These are phyloP conservation scores for Cyprinella venusta DNA, from an alignment of 2,797 vertebrate genomes.

Conservation along the genomic window DNA sequence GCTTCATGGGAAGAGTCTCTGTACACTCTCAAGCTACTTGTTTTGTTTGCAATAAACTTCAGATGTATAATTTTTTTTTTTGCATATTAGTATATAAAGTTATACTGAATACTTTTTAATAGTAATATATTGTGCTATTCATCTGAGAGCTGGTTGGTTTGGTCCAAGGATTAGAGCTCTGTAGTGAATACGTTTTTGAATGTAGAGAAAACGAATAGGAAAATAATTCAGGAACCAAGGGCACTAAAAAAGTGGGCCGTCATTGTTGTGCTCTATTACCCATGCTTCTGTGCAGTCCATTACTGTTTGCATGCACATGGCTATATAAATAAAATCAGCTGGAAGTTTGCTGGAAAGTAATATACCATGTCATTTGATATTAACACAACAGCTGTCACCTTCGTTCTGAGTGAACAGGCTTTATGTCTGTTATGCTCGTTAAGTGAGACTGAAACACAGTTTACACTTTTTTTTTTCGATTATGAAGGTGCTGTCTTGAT, in stretches of 20 bases:
- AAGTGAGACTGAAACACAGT: conserved; percentile 18
- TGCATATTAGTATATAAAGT: background rate
- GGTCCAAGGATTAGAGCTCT: background rate
- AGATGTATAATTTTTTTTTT: background rate
- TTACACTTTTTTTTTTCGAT: conserved; percentile 15
- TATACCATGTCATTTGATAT: conserved; percentile 3
- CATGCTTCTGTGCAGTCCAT: background rate
- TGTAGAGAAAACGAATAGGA: background rate
- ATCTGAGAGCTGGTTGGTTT: background rate
- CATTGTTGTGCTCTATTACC: background rate
- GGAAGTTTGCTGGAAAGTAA: conserved; percentile 25
- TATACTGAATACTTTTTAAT: background rate
- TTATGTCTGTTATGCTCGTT: conserved; percentile 34
- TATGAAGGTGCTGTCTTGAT: background rate
- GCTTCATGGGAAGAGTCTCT: background rate
- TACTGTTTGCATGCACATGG: background rate
- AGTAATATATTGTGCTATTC: background rate
- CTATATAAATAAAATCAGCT: conserved; percentile 19
- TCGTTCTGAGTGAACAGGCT: conserved; percentile 4
- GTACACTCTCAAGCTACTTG: background rate
- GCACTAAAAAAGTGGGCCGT: background rate
- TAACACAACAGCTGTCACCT: conserved; percentile 29
- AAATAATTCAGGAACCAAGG: conserved; percentile 1
- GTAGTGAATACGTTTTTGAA: background rate
- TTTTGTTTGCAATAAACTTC: background rate